Percentiles rank a stretch among this genome's conserved stretches.
These are phyloP conservation scores for Pristionchus entomophagus DNA, from an alignment of 2,888 invertebrate species.

Conservation along the genomic window DNA sequence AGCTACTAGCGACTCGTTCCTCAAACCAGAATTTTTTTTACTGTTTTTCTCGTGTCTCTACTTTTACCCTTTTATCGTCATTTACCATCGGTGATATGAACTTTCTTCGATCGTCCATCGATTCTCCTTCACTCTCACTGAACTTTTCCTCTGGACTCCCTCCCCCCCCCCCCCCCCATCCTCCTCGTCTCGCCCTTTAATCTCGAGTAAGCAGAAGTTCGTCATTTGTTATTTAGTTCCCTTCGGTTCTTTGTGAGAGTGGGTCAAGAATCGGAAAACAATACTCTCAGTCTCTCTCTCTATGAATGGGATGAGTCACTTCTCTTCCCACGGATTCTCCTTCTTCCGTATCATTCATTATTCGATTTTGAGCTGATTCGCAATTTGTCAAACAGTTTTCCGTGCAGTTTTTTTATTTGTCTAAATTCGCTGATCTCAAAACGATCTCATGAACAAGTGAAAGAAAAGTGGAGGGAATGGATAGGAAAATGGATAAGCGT, in stretches of 20 bases:
- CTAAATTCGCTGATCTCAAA: not conserved
- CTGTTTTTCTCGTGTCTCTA: not conserved
- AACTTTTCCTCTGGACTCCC: not conserved
- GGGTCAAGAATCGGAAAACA: constrained; percentile 8
- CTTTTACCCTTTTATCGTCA: too few relatives aligned
- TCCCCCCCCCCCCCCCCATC: too few relatives aligned
- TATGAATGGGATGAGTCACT: not conserved
- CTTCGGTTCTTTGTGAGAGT: not conserved
- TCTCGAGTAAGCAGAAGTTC: not conserved
- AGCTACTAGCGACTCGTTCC: too few relatives aligned
- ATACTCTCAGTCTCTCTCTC: not conserved
- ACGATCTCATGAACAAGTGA: not conserved
- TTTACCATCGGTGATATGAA: too few relatives aligned
- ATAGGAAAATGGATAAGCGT: not conserved
- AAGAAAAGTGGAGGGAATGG: not conserved
- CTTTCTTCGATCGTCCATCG: not conserved
- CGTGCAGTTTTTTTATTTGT: not conserved
- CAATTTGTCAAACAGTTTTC: constrained; percentile 14
- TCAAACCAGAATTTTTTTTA: too few relatives aligned
- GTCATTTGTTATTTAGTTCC: not conserved
- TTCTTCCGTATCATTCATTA: not conserved
- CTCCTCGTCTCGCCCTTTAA: not conserved
- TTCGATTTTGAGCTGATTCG: not conserved
- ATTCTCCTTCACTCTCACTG: not conserved
- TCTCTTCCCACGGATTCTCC: not conserved